Evolutionary conservation across 2,797 vertebrate genomes (phyloP).

Genomic region (Trachurus trachurus): DNA sequence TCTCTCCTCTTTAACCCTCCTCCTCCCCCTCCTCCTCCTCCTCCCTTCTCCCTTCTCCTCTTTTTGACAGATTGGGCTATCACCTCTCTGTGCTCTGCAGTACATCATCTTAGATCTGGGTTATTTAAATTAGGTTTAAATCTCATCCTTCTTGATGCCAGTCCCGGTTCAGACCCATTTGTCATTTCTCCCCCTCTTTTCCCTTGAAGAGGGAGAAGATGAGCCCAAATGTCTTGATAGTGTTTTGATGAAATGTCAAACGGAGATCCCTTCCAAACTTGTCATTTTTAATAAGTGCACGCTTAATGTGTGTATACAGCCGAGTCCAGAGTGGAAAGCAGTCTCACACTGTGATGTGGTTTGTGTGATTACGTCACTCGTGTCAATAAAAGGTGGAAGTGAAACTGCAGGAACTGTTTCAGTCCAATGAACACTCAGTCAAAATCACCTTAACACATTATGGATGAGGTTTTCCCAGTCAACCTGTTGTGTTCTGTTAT

Average conservation of each 20-base stretch:
- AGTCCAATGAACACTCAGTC: no score
- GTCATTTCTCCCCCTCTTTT: constrained; percentile 45
- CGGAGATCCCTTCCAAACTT: constrained; percentile 19
- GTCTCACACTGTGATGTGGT: no score
- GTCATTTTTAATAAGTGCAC: background rate
- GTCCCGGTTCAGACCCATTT: constrained; percentile 65
- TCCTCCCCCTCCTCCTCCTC: background rate
- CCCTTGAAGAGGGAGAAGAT: constrained; percentile 19
- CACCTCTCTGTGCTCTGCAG: constrained; percentile 56
- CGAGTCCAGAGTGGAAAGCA: no score
- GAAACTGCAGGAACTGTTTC: no score
- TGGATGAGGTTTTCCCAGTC: no score
- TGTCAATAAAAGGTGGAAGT: no score
- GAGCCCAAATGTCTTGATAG: constrained; percentile 42
- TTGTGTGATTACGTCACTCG: no score
- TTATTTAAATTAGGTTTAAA: constrained; percentile 81
- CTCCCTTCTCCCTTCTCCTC: no score
- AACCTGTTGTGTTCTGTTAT: no score
- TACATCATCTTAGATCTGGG: constrained; percentile 72
- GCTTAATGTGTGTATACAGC: constrained; percentile 2
- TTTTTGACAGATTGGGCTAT: constrained; percentile 70
- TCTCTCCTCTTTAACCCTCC: constrained; percentile 55
- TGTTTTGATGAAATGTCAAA: constrained; percentile 53
- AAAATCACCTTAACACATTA: no score
- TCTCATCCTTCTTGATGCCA: constrained; percentile 29